Base-by-base conservation (phyloP, 2,797 vertebrate species). In the Manis crassicaudata region DNA sequence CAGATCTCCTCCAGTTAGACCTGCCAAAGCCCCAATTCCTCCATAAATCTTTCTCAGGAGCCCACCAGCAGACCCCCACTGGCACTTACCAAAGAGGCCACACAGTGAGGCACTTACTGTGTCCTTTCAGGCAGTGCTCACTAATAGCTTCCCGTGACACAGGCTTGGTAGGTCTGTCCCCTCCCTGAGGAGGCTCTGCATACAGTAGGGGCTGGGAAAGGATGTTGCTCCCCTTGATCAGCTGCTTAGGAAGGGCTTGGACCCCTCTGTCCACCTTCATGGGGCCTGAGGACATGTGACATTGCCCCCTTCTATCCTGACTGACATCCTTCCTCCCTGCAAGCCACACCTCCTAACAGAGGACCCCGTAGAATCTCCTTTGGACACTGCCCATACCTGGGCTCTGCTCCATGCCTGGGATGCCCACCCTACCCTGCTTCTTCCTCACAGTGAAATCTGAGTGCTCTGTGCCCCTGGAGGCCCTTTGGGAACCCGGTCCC, bases 101-200 rank as follows among this genome's bases (percentile, higher is more conserved):
- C 56, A 18, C 23, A 5, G 16, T 27, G 13, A 23, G 87, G 35
- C 6, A 3, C 43, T n/a, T 32, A 12, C 13, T 58, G 29, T 0
- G 1, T 60, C 50, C 32, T 3, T 1, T 3, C 2, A 0, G 62
- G 11, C 16, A 18, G 5, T 25, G 23, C 27, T 50, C 60, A 5
- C 25, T 12, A 17, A 43, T 1, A 17, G 32, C 13, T 35, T 58
- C 75, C 21, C 18, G 4, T 2, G n/a, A 32, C 8, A 0, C 7
- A 6, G 56, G 32, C 56, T 52, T 21, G 7, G 81, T 1, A 16
- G 18, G 56, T 25, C 12, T 58, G 65, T 40, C 70, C 18, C 4
- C 60, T 50, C 50, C 14, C n/a, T 12, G 0, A 7, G 20, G 50
- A 6, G 4, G 17, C 27, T 43, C 10, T 9, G 29, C 68, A 46